Percentiles rank a stretch among this genome's conserved stretches.
These are phyloP conservation scores for Hirudo medicinalis DNA, from an alignment of 1,140 invertebrate species.

Conservation along the genomic window DNA sequence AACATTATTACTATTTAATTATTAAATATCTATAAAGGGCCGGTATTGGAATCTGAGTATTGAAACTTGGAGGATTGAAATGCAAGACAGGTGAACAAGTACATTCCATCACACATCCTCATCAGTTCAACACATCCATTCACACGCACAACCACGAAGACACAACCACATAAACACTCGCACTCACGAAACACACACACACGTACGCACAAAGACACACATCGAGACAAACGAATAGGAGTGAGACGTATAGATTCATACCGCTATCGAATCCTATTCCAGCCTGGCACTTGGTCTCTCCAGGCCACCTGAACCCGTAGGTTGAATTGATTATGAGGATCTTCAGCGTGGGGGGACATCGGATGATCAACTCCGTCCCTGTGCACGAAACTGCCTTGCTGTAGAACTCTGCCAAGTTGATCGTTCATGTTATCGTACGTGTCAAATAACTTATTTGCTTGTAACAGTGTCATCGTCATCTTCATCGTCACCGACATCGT, in stretches of 20 bases:
- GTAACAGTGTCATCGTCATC: neutral
- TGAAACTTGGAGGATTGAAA: neutral
- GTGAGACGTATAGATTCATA: too few species aligned
- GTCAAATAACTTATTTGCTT: neutral
- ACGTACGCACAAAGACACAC: neutral
- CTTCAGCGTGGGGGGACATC: neutral
- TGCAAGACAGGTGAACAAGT: neutral
- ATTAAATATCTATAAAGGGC: too few species aligned
- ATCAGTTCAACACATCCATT: too few species aligned
- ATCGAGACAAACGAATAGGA: neutral
- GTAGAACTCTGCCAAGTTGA: neutral
- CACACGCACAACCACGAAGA: neutral
- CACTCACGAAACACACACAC: neutral
- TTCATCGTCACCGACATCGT: too few species aligned
- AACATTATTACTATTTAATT: too few species aligned
- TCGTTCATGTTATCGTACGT: neutral
- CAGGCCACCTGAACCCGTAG: neutral
- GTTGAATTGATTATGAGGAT: neutral
- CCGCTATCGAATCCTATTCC: constrained; percentile 7
- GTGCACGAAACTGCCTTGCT: neutral
- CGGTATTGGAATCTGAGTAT: neutral
- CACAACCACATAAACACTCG: neutral
- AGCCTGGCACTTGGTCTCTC: neutral
- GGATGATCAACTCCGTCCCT: neutral
- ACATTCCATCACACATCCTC: neutral